Evolutionary conservation across 2,113 vertebrate species (phyloP).

Genomic region (Columba livia): DNA sequence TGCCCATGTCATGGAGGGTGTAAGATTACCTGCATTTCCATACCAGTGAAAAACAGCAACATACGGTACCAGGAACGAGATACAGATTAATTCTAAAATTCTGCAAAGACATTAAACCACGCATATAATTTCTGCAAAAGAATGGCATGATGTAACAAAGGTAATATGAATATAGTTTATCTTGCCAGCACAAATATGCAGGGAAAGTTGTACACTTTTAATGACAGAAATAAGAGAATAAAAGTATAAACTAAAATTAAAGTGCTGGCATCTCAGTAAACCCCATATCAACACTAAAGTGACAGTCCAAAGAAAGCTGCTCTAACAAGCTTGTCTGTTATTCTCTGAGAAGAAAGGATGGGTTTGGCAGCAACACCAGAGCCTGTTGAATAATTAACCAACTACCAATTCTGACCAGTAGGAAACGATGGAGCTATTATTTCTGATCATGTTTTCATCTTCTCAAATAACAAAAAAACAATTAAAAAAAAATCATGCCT

Average conservation of each 20-base stretch:
- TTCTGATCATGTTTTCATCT: constrained; percentile 1
- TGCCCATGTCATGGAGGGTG: not conserved
- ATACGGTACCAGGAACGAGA: constrained; percentile 18
- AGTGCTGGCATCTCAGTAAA: constrained; percentile 17
- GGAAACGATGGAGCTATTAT: not conserved
- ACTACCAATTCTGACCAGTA: constrained; percentile 23
- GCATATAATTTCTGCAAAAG: not conserved
- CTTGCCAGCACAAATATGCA: not conserved
- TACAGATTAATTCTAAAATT: constrained; percentile 8
- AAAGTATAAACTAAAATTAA: constrained; percentile 34
- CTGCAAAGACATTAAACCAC: not conserved
- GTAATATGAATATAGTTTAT: not conserved
- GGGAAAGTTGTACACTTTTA: constrained; percentile 1
- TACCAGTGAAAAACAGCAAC: constrained; percentile 48
- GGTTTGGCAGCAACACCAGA: constrained; percentile 47
- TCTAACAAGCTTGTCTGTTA: constrained; percentile 57
- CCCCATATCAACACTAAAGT: constrained; percentile 22
- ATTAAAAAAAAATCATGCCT: not conserved
- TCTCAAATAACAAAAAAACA: not conserved
- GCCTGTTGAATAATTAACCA: constrained; percentile 56
- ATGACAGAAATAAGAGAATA: not conserved
- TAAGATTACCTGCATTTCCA: constrained; percentile 47
- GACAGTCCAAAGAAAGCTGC: constrained; percentile 52
- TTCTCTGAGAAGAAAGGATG: constrained; percentile 39
- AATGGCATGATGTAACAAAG: not conserved